phyloP scores from a whole-genome alignment of 64 coral and sea anemone species.

The Platygyra sinensis region DNA sequence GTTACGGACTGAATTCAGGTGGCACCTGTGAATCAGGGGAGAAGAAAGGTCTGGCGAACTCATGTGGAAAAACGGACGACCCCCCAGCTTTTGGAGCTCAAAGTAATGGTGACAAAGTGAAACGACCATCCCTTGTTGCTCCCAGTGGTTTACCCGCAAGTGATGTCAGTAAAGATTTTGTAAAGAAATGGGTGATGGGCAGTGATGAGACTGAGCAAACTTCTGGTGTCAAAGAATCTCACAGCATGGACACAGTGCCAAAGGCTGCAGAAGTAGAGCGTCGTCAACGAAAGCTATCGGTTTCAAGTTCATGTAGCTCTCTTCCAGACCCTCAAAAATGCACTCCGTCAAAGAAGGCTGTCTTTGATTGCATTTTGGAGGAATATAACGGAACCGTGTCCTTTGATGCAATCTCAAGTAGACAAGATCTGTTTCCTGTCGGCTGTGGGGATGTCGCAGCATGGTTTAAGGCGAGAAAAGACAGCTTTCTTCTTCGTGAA shows the following conservation, averaged over 20 bases:
- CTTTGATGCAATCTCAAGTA: slow-evolving; percentile 42
- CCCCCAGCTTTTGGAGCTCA: not conserved
- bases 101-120: not conserved
- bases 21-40: too few relatives aligned
- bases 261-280: too few relatives aligned
- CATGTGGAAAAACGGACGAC: not conserved
- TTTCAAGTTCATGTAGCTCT: not conserved
- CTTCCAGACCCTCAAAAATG: not conserved
- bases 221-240: not conserved
- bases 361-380: slow-evolving; percentile 62
- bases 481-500: slow-evolving; percentile 63
- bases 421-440: slow-evolving; percentile 50
- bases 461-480: slow-evolving; percentile 50
- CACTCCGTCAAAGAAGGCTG: slow-evolving; percentile 39
- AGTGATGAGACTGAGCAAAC: not conserved
- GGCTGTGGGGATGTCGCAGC: slow-evolving; percentile 20
- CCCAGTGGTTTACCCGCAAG: not conserved
- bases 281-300: not conserved
- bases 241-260: not conserved
- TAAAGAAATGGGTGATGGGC: not conserved
- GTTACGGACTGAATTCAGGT: too few relatives aligned
- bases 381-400: slow-evolving; percentile 44
- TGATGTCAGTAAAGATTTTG: not conserved
- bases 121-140: not conserved
- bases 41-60: not conserved